A percentile compares a stretch with the other conserved stretches of the same genome.
Evolutionary conservation across 2,888 invertebrate species (phyloP).

Genomic region (Aplocera efformata): DNA sequence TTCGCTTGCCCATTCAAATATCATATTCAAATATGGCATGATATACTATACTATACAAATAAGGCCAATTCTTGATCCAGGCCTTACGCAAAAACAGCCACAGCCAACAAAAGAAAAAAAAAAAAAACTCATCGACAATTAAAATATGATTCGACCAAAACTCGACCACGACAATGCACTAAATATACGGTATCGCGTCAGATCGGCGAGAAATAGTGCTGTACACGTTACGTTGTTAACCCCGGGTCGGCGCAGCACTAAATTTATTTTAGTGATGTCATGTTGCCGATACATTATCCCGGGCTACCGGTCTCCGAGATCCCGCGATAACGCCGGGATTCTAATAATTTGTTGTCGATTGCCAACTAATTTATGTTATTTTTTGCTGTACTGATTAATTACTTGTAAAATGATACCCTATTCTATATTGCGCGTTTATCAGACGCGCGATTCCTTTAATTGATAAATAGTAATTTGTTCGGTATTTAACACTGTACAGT

Average conservation of each 20-base stretch:
- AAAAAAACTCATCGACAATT: conserved; percentile 5
- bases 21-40: too few relatives aligned
- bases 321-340: conserved; percentile 48
- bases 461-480: neutral
- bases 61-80: too few relatives aligned
- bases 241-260: conserved; percentile 56
- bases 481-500: too few relatives aligned
- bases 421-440: conserved; percentile 15
- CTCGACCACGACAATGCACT: conserved; percentile 24
- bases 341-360: conserved; percentile 58
- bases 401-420: conserved; percentile 17
- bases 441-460: neutral
- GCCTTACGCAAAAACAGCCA: too few relatives aligned
- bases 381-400: conserved; percentile 21
- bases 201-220: conserved; percentile 64
- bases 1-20: too few relatives aligned
- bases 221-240: conserved; percentile 61
- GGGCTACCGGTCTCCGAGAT: conserved; percentile 61
- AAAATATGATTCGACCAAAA: conserved; percentile 13
- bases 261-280: conserved; percentile 69
- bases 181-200: conserved; percentile 47
- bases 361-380: conserved; percentile 43
- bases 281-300: conserved; percentile 60
- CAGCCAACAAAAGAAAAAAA: too few relatives aligned
- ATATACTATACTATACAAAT: too few relatives aligned